Evolutionary conservation across 92 coral and sea anemone genomes (phyloP).

Genomic region (Palythoa heliodiscus): DNA sequence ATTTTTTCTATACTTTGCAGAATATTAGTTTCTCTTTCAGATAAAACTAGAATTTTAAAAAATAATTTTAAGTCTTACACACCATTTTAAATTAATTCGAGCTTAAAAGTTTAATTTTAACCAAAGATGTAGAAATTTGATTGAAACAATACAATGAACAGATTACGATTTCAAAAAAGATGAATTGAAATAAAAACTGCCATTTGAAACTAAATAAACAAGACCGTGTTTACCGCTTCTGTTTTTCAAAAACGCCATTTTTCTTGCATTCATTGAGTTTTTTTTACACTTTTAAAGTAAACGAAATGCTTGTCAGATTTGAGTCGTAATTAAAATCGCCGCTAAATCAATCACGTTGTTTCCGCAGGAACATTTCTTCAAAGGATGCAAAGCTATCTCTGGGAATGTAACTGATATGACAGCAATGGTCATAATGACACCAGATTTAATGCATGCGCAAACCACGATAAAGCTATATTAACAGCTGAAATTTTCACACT

Average conservation of each 20-base stretch:
- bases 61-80: neutral
- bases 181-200: too few relatives aligned
- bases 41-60: neutral
- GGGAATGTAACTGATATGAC: neutral
- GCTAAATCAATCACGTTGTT: neutral
- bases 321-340: neutral
- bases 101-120: too few relatives aligned
- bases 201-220: neutral
- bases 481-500: neutral
- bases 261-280: neutral
- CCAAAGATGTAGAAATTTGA: too few relatives aligned
- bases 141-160: too few relatives aligned
- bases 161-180: too few relatives aligned
- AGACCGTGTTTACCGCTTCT: neutral
- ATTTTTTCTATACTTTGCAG: neutral
- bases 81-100: neutral
- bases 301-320: neutral
- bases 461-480: neutral
- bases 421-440: neutral
- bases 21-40: neutral
- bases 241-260: neutral
- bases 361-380: neutral
- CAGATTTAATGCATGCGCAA: neutral
- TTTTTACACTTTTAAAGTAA: neutral
- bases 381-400: neutral